Evolutionary conservation across 2,113 vertebrate species (phyloP).

Genomic region (Dolichallabes microphthalmus): DNA sequence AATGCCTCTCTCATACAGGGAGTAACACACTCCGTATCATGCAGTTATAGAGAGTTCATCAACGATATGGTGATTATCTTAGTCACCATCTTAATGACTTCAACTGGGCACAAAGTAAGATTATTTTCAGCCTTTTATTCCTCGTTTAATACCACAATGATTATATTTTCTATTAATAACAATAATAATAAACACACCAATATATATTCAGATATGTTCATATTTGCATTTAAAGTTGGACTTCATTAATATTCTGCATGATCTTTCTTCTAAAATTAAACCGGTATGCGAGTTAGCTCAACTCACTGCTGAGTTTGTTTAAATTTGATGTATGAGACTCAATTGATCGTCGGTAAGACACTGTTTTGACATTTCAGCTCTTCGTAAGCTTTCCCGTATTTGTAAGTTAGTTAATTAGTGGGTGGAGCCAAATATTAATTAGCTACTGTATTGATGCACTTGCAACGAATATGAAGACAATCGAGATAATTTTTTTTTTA

Average conservation of each 20-base stretch:
- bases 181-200: neutral
- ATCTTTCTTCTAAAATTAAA: neutral
- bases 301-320: neutral
- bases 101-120: neutral
- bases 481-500: neutral
- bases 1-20: neutral
- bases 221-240: neutral
- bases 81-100: neutral
- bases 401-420: neutral
- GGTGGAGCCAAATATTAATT: neutral
- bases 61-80: neutral
- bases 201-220: neutral
- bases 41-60: neutral
- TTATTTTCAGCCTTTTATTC: neutral
- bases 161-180: neutral
- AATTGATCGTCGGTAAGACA: neutral
- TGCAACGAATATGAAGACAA: neutral
- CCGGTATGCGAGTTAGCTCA: no score
- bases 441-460: neutral
- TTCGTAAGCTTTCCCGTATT: neutral
- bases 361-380: neutral
- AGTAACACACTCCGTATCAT: neutral
- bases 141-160: neutral
- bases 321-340: neutral
- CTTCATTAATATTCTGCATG: neutral